Evolutionary conservation across 2,797 vertebrate species (phyloP).

Genomic region (Sebastes umbrosus): DNA sequence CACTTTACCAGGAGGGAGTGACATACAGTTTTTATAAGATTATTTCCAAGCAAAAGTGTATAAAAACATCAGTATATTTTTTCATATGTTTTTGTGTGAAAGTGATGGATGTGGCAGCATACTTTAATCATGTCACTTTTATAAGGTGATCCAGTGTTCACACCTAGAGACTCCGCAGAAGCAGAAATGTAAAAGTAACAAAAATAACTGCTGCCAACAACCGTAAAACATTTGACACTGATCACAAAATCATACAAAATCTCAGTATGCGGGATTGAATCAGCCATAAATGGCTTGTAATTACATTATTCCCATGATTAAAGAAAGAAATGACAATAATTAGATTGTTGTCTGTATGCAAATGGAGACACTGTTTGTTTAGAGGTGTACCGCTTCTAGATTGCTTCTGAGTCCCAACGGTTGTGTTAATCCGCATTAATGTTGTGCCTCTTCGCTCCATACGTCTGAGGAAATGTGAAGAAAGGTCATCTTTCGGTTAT

Average conservation of each 20-base stretch:
- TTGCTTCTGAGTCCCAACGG: not conserved
- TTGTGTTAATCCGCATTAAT: constrained; percentile 33
- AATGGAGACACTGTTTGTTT: not conserved
- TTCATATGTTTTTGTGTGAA: not conserved
- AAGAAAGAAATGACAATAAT: not conserved
- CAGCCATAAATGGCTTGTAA: not conserved
- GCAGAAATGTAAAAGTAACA: not conserved
- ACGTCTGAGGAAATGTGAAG: constrained; percentile 21
- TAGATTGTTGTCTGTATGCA: not conserved
- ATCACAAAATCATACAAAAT: not conserved
- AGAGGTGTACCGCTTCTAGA: constrained; percentile 43
- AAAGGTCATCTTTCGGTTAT: constrained; percentile 40
- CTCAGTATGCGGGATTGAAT: not conserved
- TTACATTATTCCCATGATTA: not conserved
- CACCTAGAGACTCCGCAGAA: not conserved
- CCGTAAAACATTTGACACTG: not conserved
- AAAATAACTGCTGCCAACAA: not conserved
- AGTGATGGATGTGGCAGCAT: not conserved
- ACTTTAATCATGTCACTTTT: not conserved
- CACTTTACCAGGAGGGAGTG: not conserved
- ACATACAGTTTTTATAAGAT: not conserved
- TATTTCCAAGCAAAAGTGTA: not conserved
- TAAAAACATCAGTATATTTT: not conserved
- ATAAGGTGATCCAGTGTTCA: not conserved
- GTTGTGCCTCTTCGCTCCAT: constrained; percentile 6